Base-by-base conservation (phyloP, 1,140 invertebrate genomes). In the Bactericera cockerelli region DNA sequence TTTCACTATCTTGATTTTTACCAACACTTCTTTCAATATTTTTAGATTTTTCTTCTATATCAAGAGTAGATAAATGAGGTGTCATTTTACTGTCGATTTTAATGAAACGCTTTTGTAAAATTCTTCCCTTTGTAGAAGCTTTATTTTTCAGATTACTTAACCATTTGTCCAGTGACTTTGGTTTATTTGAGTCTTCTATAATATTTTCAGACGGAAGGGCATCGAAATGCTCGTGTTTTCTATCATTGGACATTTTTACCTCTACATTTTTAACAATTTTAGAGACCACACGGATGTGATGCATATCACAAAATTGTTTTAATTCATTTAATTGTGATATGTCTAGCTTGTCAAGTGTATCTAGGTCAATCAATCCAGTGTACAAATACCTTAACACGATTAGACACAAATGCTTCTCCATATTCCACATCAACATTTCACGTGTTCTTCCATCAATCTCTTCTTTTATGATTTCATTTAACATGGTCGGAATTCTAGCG, bases 341-440 rank as follows among this genome's bases (percentile, higher is more conserved):
- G n/a, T 49, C 22, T 49, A 49, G 22, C 6, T 19, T 19, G n/a
- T 22, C 19, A 4, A 49, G 4, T 10, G 8, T 8, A 49, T 6
- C 22, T 4, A 49, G 8, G 22, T 49, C 42, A 10, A 49, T 22
- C 6, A 49, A 10, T 3, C 42, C 42, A 49, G 8, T 49, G 22
- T 49, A 49, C n/a, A 49, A 19, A 49, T 49, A 49, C 8, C n/a
- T 49, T n/a, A 49, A 49, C 22, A 49, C 4, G 6, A 49, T 6
- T 16, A 49, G 22, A 49, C 42, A 49, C 42, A 49, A 49, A 4
- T 49, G 6, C n/a, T 49, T 49, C 3, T 49, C 42, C n/a, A 49
- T 4, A 49, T 49, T 58, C 62, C 62, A 65, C 61, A 63, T 60
- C 1, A 65, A 2, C 25, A 63, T 59, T 56, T 65, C 61, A 31